phyloP scores from a whole-genome alignment of 2,888 invertebrate genomes.

The Xestia c-nigrum region DNA sequence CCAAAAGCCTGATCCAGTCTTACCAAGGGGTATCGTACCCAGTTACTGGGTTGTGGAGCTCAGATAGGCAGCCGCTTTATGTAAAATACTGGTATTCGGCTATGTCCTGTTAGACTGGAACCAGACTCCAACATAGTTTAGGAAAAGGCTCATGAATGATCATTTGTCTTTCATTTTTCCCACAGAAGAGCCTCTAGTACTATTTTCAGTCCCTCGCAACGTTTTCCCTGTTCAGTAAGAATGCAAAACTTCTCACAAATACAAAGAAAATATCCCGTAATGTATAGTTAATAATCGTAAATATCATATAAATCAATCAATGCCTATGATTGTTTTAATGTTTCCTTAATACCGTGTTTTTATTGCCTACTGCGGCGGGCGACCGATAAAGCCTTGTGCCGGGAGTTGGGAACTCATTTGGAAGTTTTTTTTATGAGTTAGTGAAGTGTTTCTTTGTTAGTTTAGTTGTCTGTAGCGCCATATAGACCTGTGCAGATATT shows the following conservation, averaged over 20 bases:
- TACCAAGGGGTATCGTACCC: no score
- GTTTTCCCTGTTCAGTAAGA: background rate
- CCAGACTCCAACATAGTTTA: no score
- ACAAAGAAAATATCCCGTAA: constrained; percentile 22
- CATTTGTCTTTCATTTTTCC: background rate
- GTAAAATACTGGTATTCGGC: no score
- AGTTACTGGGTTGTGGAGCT: no score
- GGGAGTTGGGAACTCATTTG: constrained; percentile 34
- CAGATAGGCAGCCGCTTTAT: no score
- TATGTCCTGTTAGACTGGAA: no score
- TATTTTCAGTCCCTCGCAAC: background rate
- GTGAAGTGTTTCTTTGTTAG: background rate
- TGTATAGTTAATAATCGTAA: constrained; percentile 39
- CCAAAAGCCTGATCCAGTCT: no score
- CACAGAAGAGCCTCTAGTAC: background rate
- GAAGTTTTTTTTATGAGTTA: background rate
- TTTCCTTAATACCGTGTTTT: constrained; percentile 65
- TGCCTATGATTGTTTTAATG: constrained; percentile 65
- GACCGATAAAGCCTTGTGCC: constrained; percentile 27
- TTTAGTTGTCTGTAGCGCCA: background rate
- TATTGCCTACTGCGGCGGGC: constrained; percentile 47
- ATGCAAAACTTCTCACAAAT: constrained; percentile 6
- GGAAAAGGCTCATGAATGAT: no score
- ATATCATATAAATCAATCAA: constrained; percentile 67
- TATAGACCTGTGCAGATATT: no score